These are phyloP conservation scores for Zaprionus obscuricornis DNA, from an alignment of 2,888 invertebrate genomes.

Conservation along the genomic window DNA sequence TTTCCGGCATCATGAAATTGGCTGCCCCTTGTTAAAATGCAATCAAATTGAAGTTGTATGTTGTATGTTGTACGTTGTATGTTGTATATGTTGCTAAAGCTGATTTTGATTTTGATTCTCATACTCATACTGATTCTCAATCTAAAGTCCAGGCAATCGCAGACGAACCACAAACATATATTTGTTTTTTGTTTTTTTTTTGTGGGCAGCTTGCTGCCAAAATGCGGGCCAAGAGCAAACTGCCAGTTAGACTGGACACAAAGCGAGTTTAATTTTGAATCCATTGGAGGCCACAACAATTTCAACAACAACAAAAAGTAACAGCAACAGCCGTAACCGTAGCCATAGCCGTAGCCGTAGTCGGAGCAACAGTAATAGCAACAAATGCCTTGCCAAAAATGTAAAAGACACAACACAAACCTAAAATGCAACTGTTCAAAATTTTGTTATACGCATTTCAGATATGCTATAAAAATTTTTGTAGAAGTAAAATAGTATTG, in stretches of 20 bases:
- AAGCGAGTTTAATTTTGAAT: constrained; percentile 68
- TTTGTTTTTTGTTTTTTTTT: too few relatives aligned
- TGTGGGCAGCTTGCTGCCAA: constrained; percentile 23
- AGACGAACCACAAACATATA: constrained; percentile 50
- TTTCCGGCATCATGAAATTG: constrained; percentile 64
- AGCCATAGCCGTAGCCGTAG: constrained; percentile 14
- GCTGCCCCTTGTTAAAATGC: constrained; percentile 74
- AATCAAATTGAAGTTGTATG: constrained; percentile 65
- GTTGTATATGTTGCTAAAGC: too few relatives aligned
- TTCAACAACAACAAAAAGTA: constrained; percentile 35
- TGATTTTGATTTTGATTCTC: too few relatives aligned
- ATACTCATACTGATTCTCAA: too few relatives aligned
- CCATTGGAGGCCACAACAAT: constrained; percentile 54
- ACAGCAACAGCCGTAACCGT: too few relatives aligned
- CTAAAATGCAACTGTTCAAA: constrained; percentile 16
- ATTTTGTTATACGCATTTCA: too few relatives aligned
- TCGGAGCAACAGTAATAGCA: constrained; percentile 31
- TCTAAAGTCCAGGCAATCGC: too few relatives aligned
- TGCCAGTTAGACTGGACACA: constrained; percentile 26
- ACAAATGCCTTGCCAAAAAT: constrained; percentile 27
- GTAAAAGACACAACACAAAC: constrained; percentile 20
- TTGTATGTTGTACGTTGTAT: neutral
- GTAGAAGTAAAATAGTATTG: too few relatives aligned
- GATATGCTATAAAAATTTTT: too few relatives aligned
- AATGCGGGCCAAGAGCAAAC: constrained; percentile 43